Percentiles rank a stretch among this genome's conserved stretches.
Conservation (phyloP, 2,888 invertebrate species). For the Hetaerina titia region DNA sequence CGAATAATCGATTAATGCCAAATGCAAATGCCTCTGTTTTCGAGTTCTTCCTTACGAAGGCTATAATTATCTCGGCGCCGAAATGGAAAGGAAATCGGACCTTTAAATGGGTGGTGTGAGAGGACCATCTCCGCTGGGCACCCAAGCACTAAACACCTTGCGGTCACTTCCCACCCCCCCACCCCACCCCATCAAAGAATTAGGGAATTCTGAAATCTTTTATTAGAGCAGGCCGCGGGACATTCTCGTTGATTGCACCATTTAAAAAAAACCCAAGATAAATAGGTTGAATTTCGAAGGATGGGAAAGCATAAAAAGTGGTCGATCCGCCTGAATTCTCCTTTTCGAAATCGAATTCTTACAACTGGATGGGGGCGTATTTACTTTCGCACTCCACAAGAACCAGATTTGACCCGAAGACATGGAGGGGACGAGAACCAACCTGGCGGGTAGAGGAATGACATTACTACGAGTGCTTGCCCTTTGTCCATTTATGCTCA, state of each 20-base stretch:
- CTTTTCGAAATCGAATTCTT: background rate
- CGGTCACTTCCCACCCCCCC: background rate
- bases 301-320: background rate
- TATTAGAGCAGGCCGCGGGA: background rate
- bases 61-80: background rate
- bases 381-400: background rate
- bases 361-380: background rate
- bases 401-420: background rate
- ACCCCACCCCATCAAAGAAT: background rate
- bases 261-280: background rate
- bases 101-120: background rate
- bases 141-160: background rate
- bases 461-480: background rate
- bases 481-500: background rate
- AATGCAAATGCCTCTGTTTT: constrained; percentile 8
- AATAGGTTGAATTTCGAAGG: background rate
- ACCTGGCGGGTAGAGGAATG: background rate
- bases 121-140: background rate
- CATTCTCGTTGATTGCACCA: background rate
- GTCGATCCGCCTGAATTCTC: background rate
- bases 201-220: background rate
- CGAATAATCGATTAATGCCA: background rate
- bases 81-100: constrained; percentile 26
- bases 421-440: background rate
- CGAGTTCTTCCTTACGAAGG: background rate